A percentile compares a stretch with the other conserved stretches of the same genome.
phyloP scores from a whole-genome alignment of 2,797 vertebrate genomes.

The Scolopax rusticola region DNA sequence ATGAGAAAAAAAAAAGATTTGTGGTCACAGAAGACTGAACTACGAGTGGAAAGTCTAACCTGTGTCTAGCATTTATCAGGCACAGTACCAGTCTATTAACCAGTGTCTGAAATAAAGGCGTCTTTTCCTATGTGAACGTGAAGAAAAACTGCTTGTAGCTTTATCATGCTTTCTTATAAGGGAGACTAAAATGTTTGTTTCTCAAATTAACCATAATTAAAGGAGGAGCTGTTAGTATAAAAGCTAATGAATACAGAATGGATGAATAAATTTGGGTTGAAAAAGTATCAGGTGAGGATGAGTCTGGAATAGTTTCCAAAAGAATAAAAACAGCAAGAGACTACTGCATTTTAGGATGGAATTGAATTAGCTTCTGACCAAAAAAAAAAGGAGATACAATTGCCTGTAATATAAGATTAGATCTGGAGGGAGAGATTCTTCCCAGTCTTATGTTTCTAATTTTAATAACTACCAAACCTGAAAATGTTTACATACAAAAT shows the following conservation, averaged over 20 bases:
- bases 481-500: neutral
- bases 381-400: neutral
- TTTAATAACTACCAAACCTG: neutral
- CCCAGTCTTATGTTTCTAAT: neutral
- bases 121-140: neutral
- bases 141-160: neutral
- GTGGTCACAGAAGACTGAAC: neutral
- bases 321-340: neutral
- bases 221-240: neutral
- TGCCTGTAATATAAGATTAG: neutral
- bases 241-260: neutral
- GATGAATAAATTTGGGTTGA: neutral
- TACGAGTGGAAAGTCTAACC: neutral
- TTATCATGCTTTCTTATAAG: neutral
- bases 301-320: neutral
- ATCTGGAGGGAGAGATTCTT: neutral
- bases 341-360: neutral
- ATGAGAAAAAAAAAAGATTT: neutral
- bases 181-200: neutral
- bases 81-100: neutral
- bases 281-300: fast-evolving
- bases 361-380: neutral
- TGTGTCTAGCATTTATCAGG: neutral
- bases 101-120: neutral
- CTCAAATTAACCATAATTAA: neutral